These are phyloP conservation scores for Drosophila sproati DNA, from an alignment of 1,140 invertebrate genomes.

Conservation along the genomic window DNA sequence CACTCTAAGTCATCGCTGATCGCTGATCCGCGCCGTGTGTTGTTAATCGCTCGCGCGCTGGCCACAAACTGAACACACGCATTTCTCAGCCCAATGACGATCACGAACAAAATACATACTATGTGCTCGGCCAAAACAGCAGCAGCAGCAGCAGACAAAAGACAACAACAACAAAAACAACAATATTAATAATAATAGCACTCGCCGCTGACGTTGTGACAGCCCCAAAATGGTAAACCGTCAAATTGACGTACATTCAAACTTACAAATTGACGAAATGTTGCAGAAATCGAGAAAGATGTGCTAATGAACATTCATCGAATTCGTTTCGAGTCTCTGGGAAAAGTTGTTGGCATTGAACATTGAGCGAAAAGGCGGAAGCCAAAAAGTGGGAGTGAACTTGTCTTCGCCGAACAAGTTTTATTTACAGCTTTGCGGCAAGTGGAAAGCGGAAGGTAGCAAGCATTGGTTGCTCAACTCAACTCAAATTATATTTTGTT, in stretches of 20 bases:
- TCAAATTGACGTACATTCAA: conserved; percentile 16
- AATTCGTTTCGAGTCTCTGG: conserved; percentile 7
- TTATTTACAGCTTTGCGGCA: not conserved
- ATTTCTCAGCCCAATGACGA: conserved; percentile 63
- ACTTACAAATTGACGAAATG: conserved; percentile 7
- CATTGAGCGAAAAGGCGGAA: conserved; percentile 37
- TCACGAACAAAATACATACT: conserved; percentile 64
- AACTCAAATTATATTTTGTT: not conserved
- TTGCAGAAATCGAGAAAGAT: conserved; percentile 26
- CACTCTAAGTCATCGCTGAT: conserved; percentile 17
- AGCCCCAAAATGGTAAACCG: conserved; percentile 29
- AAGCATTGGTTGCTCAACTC: not conserved
- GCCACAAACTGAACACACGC: conserved; percentile 66
- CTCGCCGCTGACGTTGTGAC: conserved; percentile 51
- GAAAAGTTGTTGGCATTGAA: conserved; percentile 38
- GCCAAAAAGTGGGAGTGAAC: conserved; percentile 1
- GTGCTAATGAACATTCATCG: conserved; percentile 57
- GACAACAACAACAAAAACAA: conserved; percentile 17
- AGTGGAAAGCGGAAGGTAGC: not conserved
- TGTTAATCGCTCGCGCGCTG: conserved; percentile 57
- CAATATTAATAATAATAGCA: conserved; percentile 42
- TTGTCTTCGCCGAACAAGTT: not conserved
- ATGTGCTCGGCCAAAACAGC: conserved; percentile 60
- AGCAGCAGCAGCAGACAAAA: conserved; percentile 29
- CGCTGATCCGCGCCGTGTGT: conserved; percentile 56